Conservation (phyloP, 1,140 invertebrate genomes). For the Drosophila albomicans region DNA sequence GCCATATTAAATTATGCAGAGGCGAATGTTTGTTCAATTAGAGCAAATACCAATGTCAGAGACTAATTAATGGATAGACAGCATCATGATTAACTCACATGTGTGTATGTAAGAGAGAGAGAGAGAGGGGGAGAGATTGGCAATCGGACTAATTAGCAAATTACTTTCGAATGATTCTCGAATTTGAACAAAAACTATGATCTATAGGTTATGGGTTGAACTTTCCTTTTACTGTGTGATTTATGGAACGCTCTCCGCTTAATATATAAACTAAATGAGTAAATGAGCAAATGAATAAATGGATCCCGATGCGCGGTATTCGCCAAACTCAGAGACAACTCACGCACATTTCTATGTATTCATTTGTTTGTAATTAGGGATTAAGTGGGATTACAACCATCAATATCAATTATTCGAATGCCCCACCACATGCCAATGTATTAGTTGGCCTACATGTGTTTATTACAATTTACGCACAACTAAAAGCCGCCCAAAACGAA, state of each 20-base stretch:
- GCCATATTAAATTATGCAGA: constrained; percentile 40
- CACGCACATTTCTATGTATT: constrained; percentile 54
- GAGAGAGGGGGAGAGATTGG: not conserved
- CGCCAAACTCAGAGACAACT: not conserved
- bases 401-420: constrained; percentile 78
- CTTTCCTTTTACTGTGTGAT: not conserved
- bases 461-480: constrained; percentile 76
- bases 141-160: constrained; percentile 46
- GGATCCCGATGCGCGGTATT: not conserved
- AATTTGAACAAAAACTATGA: constrained; percentile 5
- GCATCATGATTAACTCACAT: constrained; percentile 32
- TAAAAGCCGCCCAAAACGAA: constrained; percentile 31
- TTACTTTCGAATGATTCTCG: constrained; percentile 29
- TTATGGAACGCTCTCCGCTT: not conserved
- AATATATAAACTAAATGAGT: not conserved
- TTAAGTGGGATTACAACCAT: constrained; percentile 82
- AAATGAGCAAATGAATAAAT: constrained; percentile 16
- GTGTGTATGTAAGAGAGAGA: not conserved
- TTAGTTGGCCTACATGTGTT: constrained; percentile 68
- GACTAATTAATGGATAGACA: constrained; percentile 47
- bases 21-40: constrained; percentile 50
- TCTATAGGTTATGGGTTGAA: not conserved
- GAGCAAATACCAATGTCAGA: constrained; percentile 31
- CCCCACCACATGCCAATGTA: constrained; percentile 56
- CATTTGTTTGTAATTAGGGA: constrained; percentile 82